Percentiles rank a stretch among this genome's conserved stretches.
phyloP scores from a whole-genome alignment of 2,797 vertebrate genomes.

The Rhinichthys osculus region DNA sequence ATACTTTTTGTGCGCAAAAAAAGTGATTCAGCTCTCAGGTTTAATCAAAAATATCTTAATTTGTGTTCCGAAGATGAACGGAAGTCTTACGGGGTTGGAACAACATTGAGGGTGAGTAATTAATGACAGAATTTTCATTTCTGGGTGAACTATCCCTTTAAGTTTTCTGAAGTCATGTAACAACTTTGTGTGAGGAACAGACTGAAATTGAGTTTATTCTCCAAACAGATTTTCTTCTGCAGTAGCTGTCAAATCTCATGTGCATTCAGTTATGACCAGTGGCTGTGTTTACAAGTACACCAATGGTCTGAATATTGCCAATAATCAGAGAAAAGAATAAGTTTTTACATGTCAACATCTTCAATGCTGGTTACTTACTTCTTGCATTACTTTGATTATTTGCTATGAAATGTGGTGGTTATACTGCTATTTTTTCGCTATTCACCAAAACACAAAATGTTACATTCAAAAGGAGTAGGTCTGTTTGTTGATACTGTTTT shows the following conservation, averaged over 20 bases:
- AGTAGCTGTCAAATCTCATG: constrained; percentile 18
- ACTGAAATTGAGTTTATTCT: constrained; percentile 20
- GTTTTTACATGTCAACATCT: background rate
- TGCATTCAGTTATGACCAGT: constrained; percentile 11
- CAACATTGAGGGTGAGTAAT: no score
- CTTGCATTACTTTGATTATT: background rate
- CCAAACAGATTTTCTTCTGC: background rate
- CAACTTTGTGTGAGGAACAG: background rate
- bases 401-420: background rate
- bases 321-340: background rate
- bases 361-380: background rate
- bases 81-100: no score
- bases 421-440: background rate
- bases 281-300: background rate
- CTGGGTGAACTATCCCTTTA: background rate
- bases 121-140: no score
- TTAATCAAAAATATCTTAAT: no score
- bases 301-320: constrained; percentile 10
- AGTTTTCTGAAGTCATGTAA: background rate
- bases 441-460: background rate
- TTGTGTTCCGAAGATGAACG: no score
- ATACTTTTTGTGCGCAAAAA: no score
- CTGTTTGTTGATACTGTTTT: background rate
- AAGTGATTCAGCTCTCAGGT: no score
- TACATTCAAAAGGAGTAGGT: background rate